Base-by-base conservation (phyloP, 2,888 invertebrate genomes). In the Orchesellides sinensis region DNA sequence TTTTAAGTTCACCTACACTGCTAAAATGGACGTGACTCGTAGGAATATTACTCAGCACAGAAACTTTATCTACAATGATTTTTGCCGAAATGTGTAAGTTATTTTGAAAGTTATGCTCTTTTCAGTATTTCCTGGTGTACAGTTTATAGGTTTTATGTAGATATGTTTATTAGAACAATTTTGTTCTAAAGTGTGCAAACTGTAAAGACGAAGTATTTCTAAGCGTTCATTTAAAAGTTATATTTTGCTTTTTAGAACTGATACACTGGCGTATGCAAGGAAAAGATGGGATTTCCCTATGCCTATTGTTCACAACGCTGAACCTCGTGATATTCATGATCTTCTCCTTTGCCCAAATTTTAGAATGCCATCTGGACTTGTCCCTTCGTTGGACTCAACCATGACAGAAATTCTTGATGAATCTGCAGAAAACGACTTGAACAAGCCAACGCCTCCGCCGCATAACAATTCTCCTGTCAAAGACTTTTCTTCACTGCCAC, bases 251-350 rank as follows among this genome's bases (percentile, higher is more conserved):
- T 49, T 52, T 14, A 70, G 70, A 54, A 56, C 35, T 0, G 56
- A 70, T 19, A 70, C 70, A 14, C 29, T 70, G 12, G 70, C 70
- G 23, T 70, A 10, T n/a, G 21, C 8, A 0, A 32, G 40, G 21
- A 54, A 14, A 5, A n/a, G 56, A 54, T 70, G 70, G 70, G 70
- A 70, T 23, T 56, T 70, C 40, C 70, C 70, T 14, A 52, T 70
- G 52, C 70, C 70, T 0, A 35, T 70, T n/a, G 35, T 56, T 1
- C 8, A 25, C 10, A n/a, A 14, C 1, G 14, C 56, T 17, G 35
- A 54, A 6, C 35, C 56, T 0, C 23, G 23, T 17, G 52, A 17
- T n/a, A 54, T 40, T 70, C 56, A 56, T 29, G 56, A 70, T 0
- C 12, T 70, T 25, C 23, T 70, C 6, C 5, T 35, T 32, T 23